Base-by-base conservation (phyloP, 2,797 vertebrate genomes). In the Rhinella marina region DNA sequence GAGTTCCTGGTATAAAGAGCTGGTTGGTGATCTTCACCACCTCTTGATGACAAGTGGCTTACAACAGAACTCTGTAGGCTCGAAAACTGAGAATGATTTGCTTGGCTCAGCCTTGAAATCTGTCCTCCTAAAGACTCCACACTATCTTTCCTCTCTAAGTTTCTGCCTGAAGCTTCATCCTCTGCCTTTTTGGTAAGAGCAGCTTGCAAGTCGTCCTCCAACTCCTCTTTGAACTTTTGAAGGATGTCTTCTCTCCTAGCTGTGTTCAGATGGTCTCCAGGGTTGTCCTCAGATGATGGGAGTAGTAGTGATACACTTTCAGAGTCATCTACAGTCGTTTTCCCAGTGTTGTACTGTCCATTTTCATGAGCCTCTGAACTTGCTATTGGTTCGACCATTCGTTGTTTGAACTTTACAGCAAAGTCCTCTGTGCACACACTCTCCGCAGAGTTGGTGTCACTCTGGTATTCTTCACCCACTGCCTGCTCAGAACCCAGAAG, bases 381-480 rank as follows among this genome's bases (percentile, higher is more conserved):
- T 72, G 90, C 61, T 17, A 88, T 56, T 0, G 92, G 56, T 7
- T 95, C 94, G 0, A 95, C 92, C 93, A 95, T 94, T 79, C 92
- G 92, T n/a, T 96, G 94, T 54, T 72, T 87, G 90, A 96, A 97
- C 59, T 91, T 87, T 19, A 90, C 73, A 48, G 91, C 92, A 2
- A 96, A 96, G 90, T 97, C 96, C 87, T 97, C 96, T 0, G 96
- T 97, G 91, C 95, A 92, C 90, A 96, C 72, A 79, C 96, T 96
- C 84, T 96, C 96, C 48, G 93, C 91, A 0, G 92, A 93, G 81
- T 93, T 92, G 61, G 91, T 78, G 81, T 92, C 89, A 89, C 92
- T 93, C 11, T 29, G 57, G 48, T 93, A 59, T 7, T 21, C 13
- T 48, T 87, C 83, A 0, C 89, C 27, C 0, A 90, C 88, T 68